Evolutionary conservation across 53 echinoderm and acorn worm species (phyloP), one percentile per base, ranked within the genome.

Genomic region (Luidia sarsii): DNA sequence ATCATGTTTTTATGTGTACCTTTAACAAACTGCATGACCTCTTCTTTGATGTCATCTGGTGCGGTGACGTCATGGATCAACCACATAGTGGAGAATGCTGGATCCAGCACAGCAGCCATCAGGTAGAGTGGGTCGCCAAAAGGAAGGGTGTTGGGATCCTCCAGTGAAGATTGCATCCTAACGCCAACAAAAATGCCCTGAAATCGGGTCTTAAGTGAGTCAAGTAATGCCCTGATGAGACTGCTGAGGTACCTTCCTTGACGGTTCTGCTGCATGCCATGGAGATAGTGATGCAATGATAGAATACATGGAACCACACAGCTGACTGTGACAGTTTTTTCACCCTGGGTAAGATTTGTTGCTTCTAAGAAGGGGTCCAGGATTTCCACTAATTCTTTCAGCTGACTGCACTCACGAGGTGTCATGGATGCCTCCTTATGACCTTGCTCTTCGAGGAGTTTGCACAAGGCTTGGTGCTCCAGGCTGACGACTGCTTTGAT

Each of bases 261-360:
- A 22, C 65, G 37, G 24, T 35, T 49, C 34, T 54, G 30, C n/a
- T 41, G 37, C 83, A 70, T 83, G 46, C 39, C 32, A 27, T 70
- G 46, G 19, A 83, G 70, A 30, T 83, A 61, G 61, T 63, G 70
- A 61, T 70, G 56, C 14, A 83, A 28, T 1, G 70, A 69, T 3
- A 39, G 33, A 10, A 83, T 35, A 70, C 83, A 83, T 21, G 83
- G 83, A 27, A 83, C 11, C 2, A 83, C 83, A 69, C 51, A 28
- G 48, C 83, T 70, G 30, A 83, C 43, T 1, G 84, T 83, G 62
- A 83, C 71, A 15, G 62, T 37, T 15, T 83, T 36, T 25, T 83
- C 71, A 13, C 71, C 84, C 32, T 71, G 71, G 2, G 84, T 41
- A 20, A 62, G 22, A 64, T 84, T 38, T n/a, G 72, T 71, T 41